phyloP scores from a whole-genome alignment of 2,113 vertebrate genomes.

The Excalfactoria chinensis region DNA sequence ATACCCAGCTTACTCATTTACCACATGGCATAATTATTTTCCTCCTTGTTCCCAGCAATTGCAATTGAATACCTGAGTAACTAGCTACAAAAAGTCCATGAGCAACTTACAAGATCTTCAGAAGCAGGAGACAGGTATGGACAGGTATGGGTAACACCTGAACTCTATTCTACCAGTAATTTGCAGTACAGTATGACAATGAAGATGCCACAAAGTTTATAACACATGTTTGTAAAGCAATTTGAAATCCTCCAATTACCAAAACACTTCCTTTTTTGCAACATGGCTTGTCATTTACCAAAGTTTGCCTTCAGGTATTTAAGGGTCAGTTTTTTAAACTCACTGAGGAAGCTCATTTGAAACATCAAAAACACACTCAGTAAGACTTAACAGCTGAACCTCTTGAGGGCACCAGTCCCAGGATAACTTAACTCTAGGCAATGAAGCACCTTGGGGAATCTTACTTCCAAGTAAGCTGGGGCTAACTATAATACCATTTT shows the following conservation, averaged over 20 bases:
- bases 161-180: neutral
- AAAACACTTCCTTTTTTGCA: neutral
- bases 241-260: neutral
- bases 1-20: neutral
- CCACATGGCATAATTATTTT: neutral
- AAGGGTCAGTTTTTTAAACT: neutral
- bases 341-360: neutral
- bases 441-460: neutral
- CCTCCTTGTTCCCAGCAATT: neutral
- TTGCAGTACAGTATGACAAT: neutral
- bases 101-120: neutral
- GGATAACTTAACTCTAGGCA: neutral
- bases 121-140: neutral
- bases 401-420: conserved; percentile 1
- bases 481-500: neutral
- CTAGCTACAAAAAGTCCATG: neutral
- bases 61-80: neutral
- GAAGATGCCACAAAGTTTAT: neutral
- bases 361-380: conserved; percentile 21
- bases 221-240: neutral
- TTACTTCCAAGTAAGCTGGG: neutral
- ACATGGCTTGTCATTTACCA: neutral
- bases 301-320: neutral
- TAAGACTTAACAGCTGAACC: neutral
- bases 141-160: neutral